Conservation (phyloP, 2,888 invertebrate genomes). For the Blera fallax region DNA sequence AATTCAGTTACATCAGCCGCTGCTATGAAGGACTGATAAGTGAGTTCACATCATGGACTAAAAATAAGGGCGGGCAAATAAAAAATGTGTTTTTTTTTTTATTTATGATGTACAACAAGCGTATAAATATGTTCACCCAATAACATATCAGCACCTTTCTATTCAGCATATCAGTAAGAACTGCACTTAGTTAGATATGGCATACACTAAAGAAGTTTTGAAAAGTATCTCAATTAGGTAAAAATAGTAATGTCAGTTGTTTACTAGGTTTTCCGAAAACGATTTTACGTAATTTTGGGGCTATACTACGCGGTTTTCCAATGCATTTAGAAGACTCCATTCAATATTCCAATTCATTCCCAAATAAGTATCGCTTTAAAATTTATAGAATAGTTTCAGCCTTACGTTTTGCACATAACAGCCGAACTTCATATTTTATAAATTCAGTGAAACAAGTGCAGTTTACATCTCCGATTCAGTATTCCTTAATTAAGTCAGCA, state of each 20-base stretch:
- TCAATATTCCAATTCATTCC: too few species aligned
- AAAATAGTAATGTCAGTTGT: neutral
- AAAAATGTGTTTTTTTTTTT: neutral
- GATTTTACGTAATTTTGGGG: too few species aligned
- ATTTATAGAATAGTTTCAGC: too few species aligned
- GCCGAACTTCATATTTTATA: too few species aligned
- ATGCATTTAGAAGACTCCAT: too few species aligned
- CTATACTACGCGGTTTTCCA: too few species aligned
- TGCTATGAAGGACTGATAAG: conserved; percentile 2
- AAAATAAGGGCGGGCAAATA: neutral
- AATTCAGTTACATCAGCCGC: neutral
- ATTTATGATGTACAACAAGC: neutral
- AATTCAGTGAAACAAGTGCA: too few species aligned
- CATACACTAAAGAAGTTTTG: neutral
- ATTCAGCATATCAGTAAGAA: conserved; percentile 16
- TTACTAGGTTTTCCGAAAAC: too few species aligned
- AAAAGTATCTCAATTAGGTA: neutral
- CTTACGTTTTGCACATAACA: too few species aligned
- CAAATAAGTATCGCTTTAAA: too few species aligned
- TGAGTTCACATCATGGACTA: neutral
- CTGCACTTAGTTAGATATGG: neutral
- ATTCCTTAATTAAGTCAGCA: neutral
- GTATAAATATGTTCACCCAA: neutral
- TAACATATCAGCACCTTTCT: conserved; percentile 21
- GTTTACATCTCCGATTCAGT: too few species aligned